Evolutionary conservation across 2,113 vertebrate genomes (phyloP), one percentile per base, ranked within the genome.

Genomic region (Otocyon megalotis): DNA sequence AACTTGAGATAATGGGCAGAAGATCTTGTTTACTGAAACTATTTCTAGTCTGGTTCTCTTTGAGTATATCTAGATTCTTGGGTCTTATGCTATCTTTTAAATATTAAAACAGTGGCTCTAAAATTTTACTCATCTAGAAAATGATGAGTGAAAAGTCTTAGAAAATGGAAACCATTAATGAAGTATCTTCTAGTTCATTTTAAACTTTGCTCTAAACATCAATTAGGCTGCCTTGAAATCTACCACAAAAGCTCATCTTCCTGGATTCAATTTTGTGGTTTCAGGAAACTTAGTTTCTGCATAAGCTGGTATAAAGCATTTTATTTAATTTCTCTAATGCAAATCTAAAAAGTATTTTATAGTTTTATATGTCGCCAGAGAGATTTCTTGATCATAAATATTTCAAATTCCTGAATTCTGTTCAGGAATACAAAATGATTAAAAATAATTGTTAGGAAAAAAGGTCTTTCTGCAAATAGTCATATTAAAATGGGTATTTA

Each of bases 81-180:
- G 30, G 13, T 82, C n/a, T 79, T 56, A 79, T 72, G 81, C 16
- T 26, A 74, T n/a, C 22, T 69, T 89, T 80, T 54, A 95, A 97
- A 76, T 74, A 85, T 83, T 88, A 87, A 83, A 8, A 67, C 4
- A 26, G 43, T 48, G 22, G 13, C 32, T 65, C 48, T 71, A 83
- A 88, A 71, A 58, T 92, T 96, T 88, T 85, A 92, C 22, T 80
- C n/a, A 74, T 79, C 43, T 81, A 95, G 80, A 91, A 94, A 94
- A 88, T 77, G 16, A 62, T 95, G 11, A 22, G 16, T 92, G 53
- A 76, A 84, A 95, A 80, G 43, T 14, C 26, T 74, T 80, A 17
- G 35, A 84, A 97, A 94, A 87, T 4, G 81, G 35, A 98, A 95
- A 91, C 15, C 69, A 85, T 53, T 90, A 96, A 56, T 54, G 50